phyloP scores from a whole-genome alignment of 2,113 vertebrate genomes.

The Gymnorhina tibicen region DNA sequence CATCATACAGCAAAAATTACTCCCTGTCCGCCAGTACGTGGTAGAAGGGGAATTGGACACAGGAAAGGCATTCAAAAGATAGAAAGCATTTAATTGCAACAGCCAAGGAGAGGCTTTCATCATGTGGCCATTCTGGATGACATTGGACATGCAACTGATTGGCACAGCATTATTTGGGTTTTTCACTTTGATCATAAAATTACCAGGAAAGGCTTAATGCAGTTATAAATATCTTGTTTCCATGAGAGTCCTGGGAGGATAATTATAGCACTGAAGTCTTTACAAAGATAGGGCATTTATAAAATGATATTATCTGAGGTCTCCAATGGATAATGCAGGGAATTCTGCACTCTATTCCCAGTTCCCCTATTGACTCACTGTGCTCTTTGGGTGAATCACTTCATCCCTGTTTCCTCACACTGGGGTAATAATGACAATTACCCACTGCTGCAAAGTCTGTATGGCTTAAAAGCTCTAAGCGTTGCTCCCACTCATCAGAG shows the following conservation, averaged over 20 bases:
- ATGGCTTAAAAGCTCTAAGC: background rate
- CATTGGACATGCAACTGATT: background rate
- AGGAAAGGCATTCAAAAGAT: constrained; percentile 33
- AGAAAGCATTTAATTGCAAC: background rate
- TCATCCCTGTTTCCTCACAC: background rate
- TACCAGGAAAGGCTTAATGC: constrained; percentile 57
- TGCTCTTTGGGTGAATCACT: background rate
- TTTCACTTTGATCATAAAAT: constrained; percentile 59
- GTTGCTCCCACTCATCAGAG: background rate
- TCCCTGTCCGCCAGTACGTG: background rate
- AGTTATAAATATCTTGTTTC: constrained; percentile 68
- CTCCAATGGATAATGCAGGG: background rate
- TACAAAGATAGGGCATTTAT: constrained; percentile 47
- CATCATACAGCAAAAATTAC: background rate
- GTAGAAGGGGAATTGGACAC: background rate
- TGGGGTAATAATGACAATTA: background rate
- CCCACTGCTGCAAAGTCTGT: background rate
- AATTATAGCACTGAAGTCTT: constrained; percentile 60
- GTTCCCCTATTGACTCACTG: background rate
- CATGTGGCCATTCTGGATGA: background rate
- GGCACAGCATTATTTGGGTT: constrained; percentile 9
- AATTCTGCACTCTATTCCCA: constrained; percentile 10
- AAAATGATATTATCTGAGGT: constrained; percentile 23
- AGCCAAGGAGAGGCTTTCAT: constrained; percentile 35
- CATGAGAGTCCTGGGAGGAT: constrained; percentile 59